Evolutionary conservation across 2,888 invertebrate genomes (phyloP), one percentile per base, ranked within the genome.

Genomic region (Tachystola acroxantha): DNA sequence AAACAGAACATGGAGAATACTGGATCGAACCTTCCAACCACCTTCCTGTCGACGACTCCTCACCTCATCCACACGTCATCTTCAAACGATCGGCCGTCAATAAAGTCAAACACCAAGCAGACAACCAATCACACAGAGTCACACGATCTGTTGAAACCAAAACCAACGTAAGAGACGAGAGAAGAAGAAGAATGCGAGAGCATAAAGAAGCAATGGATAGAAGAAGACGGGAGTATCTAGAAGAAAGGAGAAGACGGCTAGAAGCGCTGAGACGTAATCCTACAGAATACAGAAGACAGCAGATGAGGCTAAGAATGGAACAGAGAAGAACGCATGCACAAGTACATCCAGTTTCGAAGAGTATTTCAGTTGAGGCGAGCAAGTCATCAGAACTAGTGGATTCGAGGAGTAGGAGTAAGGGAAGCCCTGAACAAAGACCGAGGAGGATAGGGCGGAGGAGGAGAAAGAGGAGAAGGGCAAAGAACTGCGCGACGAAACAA

Each of bases 1-100:
- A 90, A 58, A 91, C 91, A 10, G 88, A 89, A 50, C 79, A 89
- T 43, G 91, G 90, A 43, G 92, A 91, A 67, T 93, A 90, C 72
- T 93, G 90, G 80, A 90, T 93, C 46, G 93, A 93, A 70, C 93
- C 93, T 24, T 89, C 90, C 20, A 89, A 90, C 56, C 86, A 89
- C 68, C 73, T 85, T 45, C 50, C 71, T 34, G 57, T 58, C 43
- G 74, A 71, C 51, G 64, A 46, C 40, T 71, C 58, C 28, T 60
- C 68, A 44, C 72, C 70, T 35, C 91, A 92, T 68, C 89, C 91
- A 39, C 93, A 93, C 63, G 87, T 93, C 30, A 86, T 93, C 39
- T 93, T 90, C 57, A 91, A 90, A 68, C 84, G 92, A 64, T 90
- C 92, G 29, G 90, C 91, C 9, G 89, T 91, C n/a, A 76, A 81